Evolutionary conservation across 1,140 invertebrate genomes (phyloP), one percentile per base, ranked within the genome.

Genomic region (Tetragnatha versicolor): DNA sequence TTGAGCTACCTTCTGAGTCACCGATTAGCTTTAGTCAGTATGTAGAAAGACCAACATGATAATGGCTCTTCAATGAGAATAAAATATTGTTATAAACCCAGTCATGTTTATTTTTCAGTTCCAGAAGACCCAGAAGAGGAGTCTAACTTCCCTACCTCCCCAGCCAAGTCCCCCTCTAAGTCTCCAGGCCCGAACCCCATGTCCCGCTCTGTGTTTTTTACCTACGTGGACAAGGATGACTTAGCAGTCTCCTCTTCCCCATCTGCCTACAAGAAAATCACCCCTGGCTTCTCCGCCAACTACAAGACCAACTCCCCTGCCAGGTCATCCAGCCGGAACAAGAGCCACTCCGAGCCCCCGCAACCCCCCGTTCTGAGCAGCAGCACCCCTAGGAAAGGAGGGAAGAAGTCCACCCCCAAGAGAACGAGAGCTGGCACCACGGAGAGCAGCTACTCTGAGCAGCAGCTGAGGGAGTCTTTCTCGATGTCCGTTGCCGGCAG

Each of bases 201-300:
- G 42, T 77, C 73, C 22, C 29, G 61, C 33, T 77, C 73, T 12
- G 73, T 77, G 6, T 77, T 77, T 22, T 77, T 77, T 35, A 77
- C 73, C n/a, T 77, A 29, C 17, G 29, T 77, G 14, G 73, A 77
- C 45, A 51, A 39, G 12, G 73, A 77, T 1, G 61, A 73, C 4
- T n/a, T n/a, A n/a, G n/a, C n/a, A n/a, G 17, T 17, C 25, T 27
- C 31, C n/a, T 49, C 60, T 6, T 77, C 73, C 10, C 73, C 73
- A 0, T 39, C 73, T 14, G 60, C 35, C 22, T 77, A 77, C 61
- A 77, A 77, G 39, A 77, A 66, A 55, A 65, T 77, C 31, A 55
- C 47, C 7, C 61, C 73, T 0, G 61, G 61, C 6, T 77, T 77
- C 7, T 37, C 73, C 4, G 20, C 73, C 20, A 66, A 6, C 35